These are phyloP conservation scores for Oreonectes daqikongensis DNA, from an alignment of 2,797 vertebrate species.

Conservation along the genomic window DNA sequence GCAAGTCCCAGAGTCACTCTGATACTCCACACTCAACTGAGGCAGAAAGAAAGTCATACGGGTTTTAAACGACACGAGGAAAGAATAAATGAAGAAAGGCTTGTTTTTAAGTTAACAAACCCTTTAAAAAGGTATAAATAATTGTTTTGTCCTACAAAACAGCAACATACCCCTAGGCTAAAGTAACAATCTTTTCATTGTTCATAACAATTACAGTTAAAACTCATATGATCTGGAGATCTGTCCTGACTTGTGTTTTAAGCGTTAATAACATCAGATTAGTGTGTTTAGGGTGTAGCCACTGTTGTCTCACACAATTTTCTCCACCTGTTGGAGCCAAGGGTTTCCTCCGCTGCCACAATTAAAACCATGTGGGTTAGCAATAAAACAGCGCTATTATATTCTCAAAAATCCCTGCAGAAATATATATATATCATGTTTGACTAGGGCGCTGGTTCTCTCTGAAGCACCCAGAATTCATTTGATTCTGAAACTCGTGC, in stretches of 20 bases:
- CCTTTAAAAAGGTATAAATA: neutral
- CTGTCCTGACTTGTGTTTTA: slow-evolving; percentile 68
- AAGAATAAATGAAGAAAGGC: too few relatives aligned
- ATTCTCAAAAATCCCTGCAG: slow-evolving; percentile 63
- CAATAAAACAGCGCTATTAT: slow-evolving; percentile 69
- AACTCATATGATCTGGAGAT: slow-evolving; percentile 68
- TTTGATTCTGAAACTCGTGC: slow-evolving; percentile 53
- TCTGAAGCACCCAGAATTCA: slow-evolving; percentile 46
- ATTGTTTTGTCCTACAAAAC: neutral
- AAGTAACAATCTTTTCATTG: slow-evolving; percentile 66
- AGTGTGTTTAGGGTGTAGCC: slow-evolving; percentile 74
- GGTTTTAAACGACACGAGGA: too few relatives aligned
- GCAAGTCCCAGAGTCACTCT: neutral
- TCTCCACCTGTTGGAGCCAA: slow-evolving; percentile 79
- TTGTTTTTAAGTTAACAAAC: too few relatives aligned
- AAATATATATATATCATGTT: slow-evolving; percentile 66
- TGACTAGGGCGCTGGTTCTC: slow-evolving; percentile 58
- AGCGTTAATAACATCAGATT: slow-evolving; percentile 82
- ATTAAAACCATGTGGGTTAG: slow-evolving; percentile 73
- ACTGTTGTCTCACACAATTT: slow-evolving; percentile 73
- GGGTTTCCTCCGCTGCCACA: slow-evolving; percentile 68
- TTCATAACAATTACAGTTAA: slow-evolving; percentile 77
- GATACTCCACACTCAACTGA: neutral
- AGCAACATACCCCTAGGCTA: neutral
- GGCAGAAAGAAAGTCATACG: neutral